Evolutionary conservation across 2,888 invertebrate species (phyloP).

Genomic region (Cheilosia impressa): DNA sequence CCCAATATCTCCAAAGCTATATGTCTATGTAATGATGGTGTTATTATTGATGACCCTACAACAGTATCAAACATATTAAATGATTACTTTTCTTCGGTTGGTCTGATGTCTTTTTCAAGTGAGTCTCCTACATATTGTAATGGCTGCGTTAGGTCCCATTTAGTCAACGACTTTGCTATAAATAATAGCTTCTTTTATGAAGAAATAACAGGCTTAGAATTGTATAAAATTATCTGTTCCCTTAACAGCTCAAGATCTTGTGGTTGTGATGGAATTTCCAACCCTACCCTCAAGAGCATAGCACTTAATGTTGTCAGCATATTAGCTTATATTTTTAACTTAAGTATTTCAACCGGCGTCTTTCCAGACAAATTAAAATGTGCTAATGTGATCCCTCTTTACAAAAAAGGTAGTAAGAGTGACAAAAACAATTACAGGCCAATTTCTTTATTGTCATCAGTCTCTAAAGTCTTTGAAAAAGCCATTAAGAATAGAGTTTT

Average conservation of each 20-base stretch:
- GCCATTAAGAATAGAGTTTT: conserved; percentile 6
- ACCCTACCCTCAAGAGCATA: conserved; percentile 7
- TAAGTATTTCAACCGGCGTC: not conserved
- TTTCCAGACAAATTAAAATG: conserved; percentile 23
- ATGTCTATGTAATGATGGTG: conserved; percentile 26
- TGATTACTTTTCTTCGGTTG: conserved; percentile 6
- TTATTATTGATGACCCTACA: not conserved
- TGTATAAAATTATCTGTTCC: conserved; percentile 23
- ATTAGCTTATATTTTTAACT: conserved; percentile 11
- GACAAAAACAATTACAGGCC: conserved; percentile 4
- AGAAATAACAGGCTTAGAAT: conserved; percentile 29
- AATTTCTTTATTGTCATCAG: not conserved
- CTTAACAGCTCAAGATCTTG: not conserved
- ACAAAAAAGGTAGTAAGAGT: conserved; percentile 21
- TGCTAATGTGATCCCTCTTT: conserved; percentile 15
- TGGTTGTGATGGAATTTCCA: not conserved
- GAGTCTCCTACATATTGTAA: not conserved
- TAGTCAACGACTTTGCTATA: not conserved
- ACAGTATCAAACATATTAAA: conserved; percentile 11
- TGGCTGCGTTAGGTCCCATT: not conserved
- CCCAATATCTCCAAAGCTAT: conserved; percentile 7
- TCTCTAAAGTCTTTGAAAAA: conserved; percentile 19
- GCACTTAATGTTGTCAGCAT: conserved; percentile 8
- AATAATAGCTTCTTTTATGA: conserved; percentile 7
- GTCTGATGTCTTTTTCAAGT: not conserved